phyloP scores from a whole-genome alignment of 1,140 invertebrate genomes.

The Philaenus spumarius region DNA sequence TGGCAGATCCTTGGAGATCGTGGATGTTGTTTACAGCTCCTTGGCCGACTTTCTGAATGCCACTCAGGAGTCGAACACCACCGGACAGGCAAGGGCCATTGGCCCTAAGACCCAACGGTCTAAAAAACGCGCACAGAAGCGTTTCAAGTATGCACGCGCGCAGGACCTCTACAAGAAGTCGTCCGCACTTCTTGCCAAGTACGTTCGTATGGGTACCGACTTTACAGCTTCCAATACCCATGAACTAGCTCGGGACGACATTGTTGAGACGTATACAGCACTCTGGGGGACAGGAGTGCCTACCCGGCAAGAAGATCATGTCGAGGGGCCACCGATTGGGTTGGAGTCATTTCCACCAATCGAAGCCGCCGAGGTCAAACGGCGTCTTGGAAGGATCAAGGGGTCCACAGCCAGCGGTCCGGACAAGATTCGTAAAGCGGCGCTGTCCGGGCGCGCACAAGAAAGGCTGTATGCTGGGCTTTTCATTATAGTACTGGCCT shows the following conservation, averaged over 20 bases:
- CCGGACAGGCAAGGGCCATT: too few species aligned
- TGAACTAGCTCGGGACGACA: neutral
- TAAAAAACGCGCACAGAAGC: neutral
- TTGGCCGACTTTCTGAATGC: neutral
- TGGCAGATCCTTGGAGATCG: neutral
- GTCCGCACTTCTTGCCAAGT: neutral
- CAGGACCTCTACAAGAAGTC: constrained; percentile 9
- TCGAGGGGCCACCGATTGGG: neutral
- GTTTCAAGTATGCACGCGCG: neutral
- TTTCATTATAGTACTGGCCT: constrained; percentile 18
- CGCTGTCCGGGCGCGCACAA: neutral
- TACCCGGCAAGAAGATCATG: neutral
- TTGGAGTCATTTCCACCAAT: constrained; percentile 10
- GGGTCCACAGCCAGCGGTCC: constrained; percentile 16
- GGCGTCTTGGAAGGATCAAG: neutral
- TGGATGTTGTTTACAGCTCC: neutral
- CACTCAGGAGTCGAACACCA: neutral
- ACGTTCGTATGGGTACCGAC: neutral
- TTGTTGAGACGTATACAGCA: constrained; percentile 3
- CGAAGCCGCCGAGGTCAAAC: neutral
- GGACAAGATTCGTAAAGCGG: constrained; percentile 18
- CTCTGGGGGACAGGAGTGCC: constrained; percentile 15
- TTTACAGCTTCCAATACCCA: neutral
- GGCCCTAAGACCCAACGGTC: too few species aligned
- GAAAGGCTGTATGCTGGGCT: neutral